phyloP scores from a whole-genome alignment of 2,113 vertebrate genomes.

The Tenebrosternarchus preto region DNA sequence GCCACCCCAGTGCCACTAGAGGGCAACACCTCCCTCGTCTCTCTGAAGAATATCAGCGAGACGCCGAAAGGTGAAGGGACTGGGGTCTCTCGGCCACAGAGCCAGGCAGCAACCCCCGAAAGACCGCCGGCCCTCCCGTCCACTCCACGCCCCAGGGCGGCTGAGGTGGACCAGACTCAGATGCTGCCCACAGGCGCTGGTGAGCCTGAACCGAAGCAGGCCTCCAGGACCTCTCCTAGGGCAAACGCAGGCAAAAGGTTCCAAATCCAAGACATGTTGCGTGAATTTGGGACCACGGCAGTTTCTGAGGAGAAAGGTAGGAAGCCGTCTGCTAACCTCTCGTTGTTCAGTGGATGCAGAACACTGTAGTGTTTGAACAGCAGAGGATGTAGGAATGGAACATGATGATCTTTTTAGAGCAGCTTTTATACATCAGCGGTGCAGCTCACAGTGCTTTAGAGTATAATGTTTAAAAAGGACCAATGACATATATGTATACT shows the following conservation, averaged over 20 bases:
- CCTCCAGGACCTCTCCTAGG: conserved; percentile 56
- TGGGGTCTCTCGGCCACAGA: not conserved
- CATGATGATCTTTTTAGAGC: too few relatives aligned
- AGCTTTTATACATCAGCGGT: too few relatives aligned
- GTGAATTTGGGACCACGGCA: conserved; percentile 45
- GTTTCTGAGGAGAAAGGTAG: conserved; percentile 28
- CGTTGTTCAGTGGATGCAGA: too few relatives aligned
- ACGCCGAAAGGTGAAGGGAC: conserved; percentile 61
- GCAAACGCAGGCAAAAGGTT: conserved; percentile 48
- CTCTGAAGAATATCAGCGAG: conserved; percentile 42
- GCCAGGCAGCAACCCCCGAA: not conserved
- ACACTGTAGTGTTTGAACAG: too few relatives aligned
- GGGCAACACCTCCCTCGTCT: conserved; percentile 3
- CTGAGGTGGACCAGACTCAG: not conserved
- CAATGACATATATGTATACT: too few relatives aligned
- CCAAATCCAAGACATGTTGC: conserved; percentile 8
- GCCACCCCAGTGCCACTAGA: not conserved
- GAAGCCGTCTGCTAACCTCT: not conserved
- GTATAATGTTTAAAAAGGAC: too few relatives aligned
- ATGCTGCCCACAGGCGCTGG: not conserved
- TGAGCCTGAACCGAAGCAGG: conserved; percentile 2
- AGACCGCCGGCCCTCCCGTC: not conserved
- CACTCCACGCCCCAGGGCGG: not conserved
- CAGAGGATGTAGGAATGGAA: too few relatives aligned
- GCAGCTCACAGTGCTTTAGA: too few relatives aligned